Conservation (phyloP, 2,113 vertebrate species). For the Aegotheles bennettii region DNA sequence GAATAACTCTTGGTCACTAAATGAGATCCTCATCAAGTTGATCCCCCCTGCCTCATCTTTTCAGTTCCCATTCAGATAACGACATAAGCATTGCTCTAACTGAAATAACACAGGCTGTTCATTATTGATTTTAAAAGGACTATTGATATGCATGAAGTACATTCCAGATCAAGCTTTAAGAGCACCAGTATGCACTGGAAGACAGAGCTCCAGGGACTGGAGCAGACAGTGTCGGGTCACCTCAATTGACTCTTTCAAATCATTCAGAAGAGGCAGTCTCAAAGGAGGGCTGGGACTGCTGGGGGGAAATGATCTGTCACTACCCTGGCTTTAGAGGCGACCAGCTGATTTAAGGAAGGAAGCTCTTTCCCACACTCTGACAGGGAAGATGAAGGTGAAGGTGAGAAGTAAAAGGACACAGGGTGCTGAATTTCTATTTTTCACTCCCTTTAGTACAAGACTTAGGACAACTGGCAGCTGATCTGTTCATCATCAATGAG, state of each 20-base stretch:
- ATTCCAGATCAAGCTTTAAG: background rate
- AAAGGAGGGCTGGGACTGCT: background rate
- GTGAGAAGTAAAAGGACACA: background rate
- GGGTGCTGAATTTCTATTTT: conserved; percentile 2
- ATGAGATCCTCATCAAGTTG: background rate
- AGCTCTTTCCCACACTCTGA: background rate
- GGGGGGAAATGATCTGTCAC: background rate
- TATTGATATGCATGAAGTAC: background rate
- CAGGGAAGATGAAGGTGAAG: background rate
- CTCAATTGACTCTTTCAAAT: background rate
- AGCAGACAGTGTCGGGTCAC: background rate
- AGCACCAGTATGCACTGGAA: background rate
- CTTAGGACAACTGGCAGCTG: background rate
- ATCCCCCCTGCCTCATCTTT: background rate
- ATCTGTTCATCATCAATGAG: background rate
- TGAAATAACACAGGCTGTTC: background rate
- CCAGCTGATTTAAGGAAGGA: background rate
- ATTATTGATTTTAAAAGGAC: background rate
- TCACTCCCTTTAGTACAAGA: background rate
- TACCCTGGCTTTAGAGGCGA: background rate
- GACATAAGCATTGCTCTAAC: background rate
- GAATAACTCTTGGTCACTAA: background rate
- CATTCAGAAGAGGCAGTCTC: background rate
- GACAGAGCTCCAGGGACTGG: background rate
- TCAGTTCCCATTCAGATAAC: background rate